Base-by-base conservation (phyloP, 2,113 vertebrate genomes). In the Tachysurus vachellii region DNA sequence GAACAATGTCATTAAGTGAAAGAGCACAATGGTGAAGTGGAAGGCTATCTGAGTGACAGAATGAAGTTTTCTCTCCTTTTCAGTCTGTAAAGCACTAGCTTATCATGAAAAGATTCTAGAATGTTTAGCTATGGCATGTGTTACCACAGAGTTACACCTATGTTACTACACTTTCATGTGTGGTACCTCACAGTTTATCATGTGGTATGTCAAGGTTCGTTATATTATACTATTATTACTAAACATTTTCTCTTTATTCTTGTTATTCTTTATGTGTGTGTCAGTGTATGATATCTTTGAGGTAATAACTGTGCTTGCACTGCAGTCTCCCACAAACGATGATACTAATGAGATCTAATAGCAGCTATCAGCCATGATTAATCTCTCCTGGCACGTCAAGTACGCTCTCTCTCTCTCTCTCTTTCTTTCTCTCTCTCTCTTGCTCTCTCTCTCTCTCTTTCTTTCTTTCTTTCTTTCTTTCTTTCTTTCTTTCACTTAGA, bases 311-410 rank as follows among this genome's bases (percentile, higher is more conserved):
- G 83, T 80, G 86, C 44, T 81, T 77, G 70, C 85, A 61, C 88
- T 91, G 91, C 90, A 88, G 93, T 91, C 94, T 88, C 88, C 90
- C 92, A 93, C 94, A 95, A 95, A 95, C 93, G 94, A 94, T 92
- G 92, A 94, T 91, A 87, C 87, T 95, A 95, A 96, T 95, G 93
- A 95, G 93, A 95, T 95, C 95, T 95, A 92, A 94, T 94, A 93
- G 93, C 93, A 94, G 93, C 95, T 92, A 93, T 94, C 89, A 89
- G 94, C 85, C 8, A 87, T 93, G 93, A 95, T 95, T 95, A 94
- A 94, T 95, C 92, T 93, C 28, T 81, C 85, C 62, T 93, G 92
- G 91, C 89, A 88, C 90, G 83, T 42, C 86, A 86, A 73, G 85
- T 75, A 85, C 77, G 76, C 83, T 87, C 87, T 2, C 68, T 31